Evolutionary conservation across 1,140 invertebrate species (phyloP).

Genomic region (Mizuhopecten yessoensis): DNA sequence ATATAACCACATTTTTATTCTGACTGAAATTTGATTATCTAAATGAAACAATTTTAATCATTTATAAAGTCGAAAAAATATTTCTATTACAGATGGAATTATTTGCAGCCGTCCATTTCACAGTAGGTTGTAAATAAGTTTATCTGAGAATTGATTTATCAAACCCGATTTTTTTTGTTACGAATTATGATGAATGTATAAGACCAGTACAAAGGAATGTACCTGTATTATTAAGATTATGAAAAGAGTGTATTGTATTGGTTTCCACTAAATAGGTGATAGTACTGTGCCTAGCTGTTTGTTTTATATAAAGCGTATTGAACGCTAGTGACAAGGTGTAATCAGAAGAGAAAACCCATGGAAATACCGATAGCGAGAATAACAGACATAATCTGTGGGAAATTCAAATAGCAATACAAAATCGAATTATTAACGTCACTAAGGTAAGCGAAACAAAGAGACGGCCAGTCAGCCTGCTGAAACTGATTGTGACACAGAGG

Average conservation of each 20-base stretch:
- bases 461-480: conserved; percentile 18
- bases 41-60: not conserved
- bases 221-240: not conserved
- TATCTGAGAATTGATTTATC: not conserved
- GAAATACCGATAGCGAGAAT: conserved; percentile 33
- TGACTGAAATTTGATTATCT: not conserved
- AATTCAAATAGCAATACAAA: conserved; percentile 40
- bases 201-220: not conserved
- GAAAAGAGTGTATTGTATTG: not conserved
- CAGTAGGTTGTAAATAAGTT: not conserved
- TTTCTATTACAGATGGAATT: too few relatives aligned
- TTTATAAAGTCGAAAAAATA: not conserved
- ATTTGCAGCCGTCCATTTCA: too few relatives aligned
- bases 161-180: not conserved
- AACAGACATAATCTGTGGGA: not conserved
- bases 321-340: not conserved
- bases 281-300: not conserved
- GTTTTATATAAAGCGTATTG: conserved; percentile 35
- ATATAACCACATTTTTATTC: too few relatives aligned
- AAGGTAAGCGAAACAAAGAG: conserved; percentile 38
- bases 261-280: not conserved
- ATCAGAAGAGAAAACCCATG: not conserved
- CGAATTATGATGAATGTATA: not conserved
- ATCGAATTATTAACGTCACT: conserved; percentile 24
- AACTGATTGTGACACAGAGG: conserved; percentile 25